Conservation (phyloP, 2,888 invertebrate genomes). For the Mesoligia furuncula region DNA sequence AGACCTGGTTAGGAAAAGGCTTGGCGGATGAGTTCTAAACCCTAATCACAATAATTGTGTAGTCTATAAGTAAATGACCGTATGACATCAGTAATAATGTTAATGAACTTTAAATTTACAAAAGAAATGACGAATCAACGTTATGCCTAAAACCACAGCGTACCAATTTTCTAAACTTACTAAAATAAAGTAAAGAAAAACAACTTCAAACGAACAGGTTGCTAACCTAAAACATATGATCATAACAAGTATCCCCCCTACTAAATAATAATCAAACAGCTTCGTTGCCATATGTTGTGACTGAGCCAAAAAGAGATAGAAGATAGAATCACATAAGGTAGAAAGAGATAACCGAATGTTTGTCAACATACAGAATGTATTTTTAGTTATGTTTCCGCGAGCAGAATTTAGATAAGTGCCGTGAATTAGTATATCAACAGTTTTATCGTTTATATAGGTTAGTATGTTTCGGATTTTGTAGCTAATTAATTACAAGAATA, state of each 20-base stretch:
- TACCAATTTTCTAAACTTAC: background rate
- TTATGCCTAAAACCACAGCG: background rate
- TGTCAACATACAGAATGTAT: slow-evolving; percentile 54
- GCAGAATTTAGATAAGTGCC: slow-evolving; percentile 47
- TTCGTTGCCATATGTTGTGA: slow-evolving; percentile 38
- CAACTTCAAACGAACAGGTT: slow-evolving; percentile 14
- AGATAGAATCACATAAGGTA: background rate
- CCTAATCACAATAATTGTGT: background rate
- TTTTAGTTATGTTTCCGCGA: slow-evolving; percentile 57
- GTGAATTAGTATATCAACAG: slow-evolving; percentile 42
- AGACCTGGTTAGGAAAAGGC: background rate
- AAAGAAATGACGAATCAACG: background rate
- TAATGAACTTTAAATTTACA: slow-evolving; percentile 11
- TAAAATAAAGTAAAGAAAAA: slow-evolving; percentile 13
- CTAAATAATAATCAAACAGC: background rate
- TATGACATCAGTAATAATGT: background rate
- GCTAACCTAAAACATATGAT: slow-evolving; percentile 8
- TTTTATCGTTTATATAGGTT: slow-evolving; percentile 43
- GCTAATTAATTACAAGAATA: slow-evolving; percentile 6
- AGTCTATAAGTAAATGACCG: slow-evolving; percentile 4
- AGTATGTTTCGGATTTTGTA: slow-evolving; percentile 33
- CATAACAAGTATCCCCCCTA: slow-evolving; percentile 22
- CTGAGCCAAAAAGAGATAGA: slow-evolving; percentile 29
- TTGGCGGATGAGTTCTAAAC: background rate
- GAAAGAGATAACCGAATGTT: slow-evolving; percentile 54